Evolutionary conservation across 2,113 vertebrate species (phyloP).

Genomic region (Chiloscyllium plagiosum): DNA sequence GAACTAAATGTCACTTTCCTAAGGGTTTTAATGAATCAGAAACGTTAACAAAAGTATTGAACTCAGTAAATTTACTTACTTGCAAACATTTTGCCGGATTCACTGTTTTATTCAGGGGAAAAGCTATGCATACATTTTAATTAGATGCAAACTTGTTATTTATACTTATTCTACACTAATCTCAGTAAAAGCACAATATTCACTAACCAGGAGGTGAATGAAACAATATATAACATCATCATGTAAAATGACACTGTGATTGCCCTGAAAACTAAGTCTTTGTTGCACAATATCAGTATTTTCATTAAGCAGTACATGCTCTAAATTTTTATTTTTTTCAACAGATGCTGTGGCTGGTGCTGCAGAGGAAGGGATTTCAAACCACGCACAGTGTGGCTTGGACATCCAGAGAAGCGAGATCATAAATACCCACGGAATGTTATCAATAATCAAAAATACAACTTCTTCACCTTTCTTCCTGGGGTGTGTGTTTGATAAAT

Average conservation of each 20-base stretch:
- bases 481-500: conserved; percentile 60
- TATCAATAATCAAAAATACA: conserved; percentile 99
- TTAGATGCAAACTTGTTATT: background rate
- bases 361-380: conserved; percentile 84
- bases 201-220: background rate
- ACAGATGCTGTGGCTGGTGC: conserved; percentile 90
- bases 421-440: conserved; percentile 94
- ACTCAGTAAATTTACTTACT: background rate
- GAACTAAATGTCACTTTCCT: background rate
- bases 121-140: background rate
- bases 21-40: background rate
- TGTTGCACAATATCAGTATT: background rate
- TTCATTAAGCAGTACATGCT: background rate
- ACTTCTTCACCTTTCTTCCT: conserved; percentile 93
- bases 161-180: background rate
- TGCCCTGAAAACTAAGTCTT: background rate
- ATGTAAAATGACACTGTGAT: background rate
- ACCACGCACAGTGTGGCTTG: conserved; percentile 90
- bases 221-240: background rate
- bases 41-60: background rate
- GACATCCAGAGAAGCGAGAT: conserved; percentile 92
- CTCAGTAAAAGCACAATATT: background rate
- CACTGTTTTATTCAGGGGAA: background rate
- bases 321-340: background rate
- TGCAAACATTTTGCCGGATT: background rate